Base-by-base conservation (phyloP, 2,888 invertebrate genomes). In the Latrodectus elegans region DNA sequence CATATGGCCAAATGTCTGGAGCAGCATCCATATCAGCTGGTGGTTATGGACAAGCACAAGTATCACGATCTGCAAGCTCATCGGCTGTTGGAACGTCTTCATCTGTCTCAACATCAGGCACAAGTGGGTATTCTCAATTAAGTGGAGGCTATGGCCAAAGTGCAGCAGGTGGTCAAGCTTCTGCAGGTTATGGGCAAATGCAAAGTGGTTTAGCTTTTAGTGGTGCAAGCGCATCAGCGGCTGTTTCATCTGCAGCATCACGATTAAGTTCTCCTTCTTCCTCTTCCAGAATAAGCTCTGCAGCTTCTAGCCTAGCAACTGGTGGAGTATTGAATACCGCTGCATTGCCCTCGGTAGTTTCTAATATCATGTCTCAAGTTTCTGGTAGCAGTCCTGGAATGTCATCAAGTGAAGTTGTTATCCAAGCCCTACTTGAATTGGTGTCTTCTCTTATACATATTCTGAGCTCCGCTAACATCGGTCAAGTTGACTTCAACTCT, bases 401-500 rank as follows among this genome's bases (percentile, higher is more conserved):
- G 22, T 73, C 73, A 0, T 11, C 11, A 4, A 10, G 53, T 53
- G 73, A 73, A 22, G 22, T 73, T 22, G n/a, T 73, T 22, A 55
- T 73, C 4, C 73, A 73, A 73, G 73, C 51, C 53, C 55, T 73
- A 8, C 55, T 73, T 15, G 73, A 73, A 73, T 17, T 73, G 11
- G 53, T 73, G 14, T 52, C 73, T 15, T 17, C 73, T 11, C 73
- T 73, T 53, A 55, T 73, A 8, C 53, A 73, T 14, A 14, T 73
- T n/a, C 55, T 73, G 4, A 73, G 51, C 26, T 73, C n/a, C 12
- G 53, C 53, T 10, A 15, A 73, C 17, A 55, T 73, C 10, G 17
- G 49, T 4, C 49, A 71, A 15, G 17, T 71, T 1, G 71, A 71
- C 49, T 71, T 71, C 15, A 51, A 15, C 49, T 71, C 71, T 38